Evolutionary conservation across 2,888 invertebrate genomes (phyloP).

Genomic region (Caenorhabditis drosophilae): DNA sequence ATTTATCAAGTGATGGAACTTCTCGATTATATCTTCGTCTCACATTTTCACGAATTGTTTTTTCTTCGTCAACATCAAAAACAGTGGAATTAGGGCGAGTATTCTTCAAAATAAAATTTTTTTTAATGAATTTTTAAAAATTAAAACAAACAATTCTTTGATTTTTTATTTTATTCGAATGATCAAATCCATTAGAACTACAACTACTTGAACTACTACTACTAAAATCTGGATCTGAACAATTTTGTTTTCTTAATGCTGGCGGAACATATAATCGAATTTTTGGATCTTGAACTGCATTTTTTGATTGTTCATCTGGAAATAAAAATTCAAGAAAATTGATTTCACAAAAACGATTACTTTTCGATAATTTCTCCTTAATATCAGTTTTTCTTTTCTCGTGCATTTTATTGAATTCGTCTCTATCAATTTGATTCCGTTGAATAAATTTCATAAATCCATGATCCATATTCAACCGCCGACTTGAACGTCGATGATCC

Average conservation of each 20-base stretch:
- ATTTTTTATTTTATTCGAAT: not conserved
- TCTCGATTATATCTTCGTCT: constrained; percentile 17
- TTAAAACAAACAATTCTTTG: not conserved
- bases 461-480: constrained; percentile 51
- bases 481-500: not conserved
- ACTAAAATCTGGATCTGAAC: not conserved
- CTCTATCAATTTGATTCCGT: constrained; percentile 55
- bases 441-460: constrained; percentile 54
- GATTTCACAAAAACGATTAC: not conserved
- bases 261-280: constrained; percentile 41
- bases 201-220: too few species aligned
- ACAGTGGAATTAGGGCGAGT: not conserved
- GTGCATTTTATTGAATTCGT: constrained; percentile 51
- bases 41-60: constrained; percentile 10
- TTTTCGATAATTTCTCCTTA: not conserved
- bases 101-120: not conserved
- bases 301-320: not conserved
- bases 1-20: constrained; percentile 18
- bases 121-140: not conserved
- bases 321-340: not conserved
- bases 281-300: not conserved
- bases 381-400: constrained; percentile 31
- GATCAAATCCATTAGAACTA: not conserved
- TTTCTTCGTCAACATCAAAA: constrained; percentile 11
- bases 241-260: constrained; percentile 24